Evolutionary conservation across 1,140 invertebrate species (phyloP), one percentile per base, ranked within the genome.

Genomic region (Drosophila sechellia): DNA sequence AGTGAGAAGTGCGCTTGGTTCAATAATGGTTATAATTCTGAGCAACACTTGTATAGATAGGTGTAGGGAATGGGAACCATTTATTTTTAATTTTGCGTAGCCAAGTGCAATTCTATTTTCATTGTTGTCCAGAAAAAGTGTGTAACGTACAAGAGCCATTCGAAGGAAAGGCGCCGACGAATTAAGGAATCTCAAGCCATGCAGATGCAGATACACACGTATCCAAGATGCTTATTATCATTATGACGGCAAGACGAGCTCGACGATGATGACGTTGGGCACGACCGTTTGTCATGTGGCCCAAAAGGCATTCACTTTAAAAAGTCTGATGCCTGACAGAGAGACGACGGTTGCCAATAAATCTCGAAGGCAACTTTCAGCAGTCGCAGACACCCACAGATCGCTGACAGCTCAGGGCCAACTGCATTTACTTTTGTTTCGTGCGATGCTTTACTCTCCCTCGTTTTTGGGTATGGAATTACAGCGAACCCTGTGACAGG

Each of bases 361-460:
- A 87, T 87, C 76, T 83, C 66, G 70, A 65, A 76, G 83, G 75
- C 64, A 86, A 86, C 84, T 89, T 87, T 89, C 84, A 86, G 59
- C 77, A 74, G 60, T 79, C 70, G 74, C 64, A 54, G 58, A 71
- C 66, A 65, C 61, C 68, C 53, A 79, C 48, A 61, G 56, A 69
- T 63, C 57, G 84, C 64, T 84, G 83, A 87, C 83, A 89, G 79
- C 79, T 87, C 84, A 87, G 84, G 84, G 84, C 84, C 84, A 84
- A 90, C 84, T 90, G 85, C 84, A 90, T 89, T 89, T 89, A 89
- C 84, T 89, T 80, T 84, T 65, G 52, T 74, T 72, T 77, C 64
- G 65, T 45, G 48, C 53, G 31, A 35, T 69, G 50, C 40, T 60
- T 58, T 64, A 3, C 40, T 72, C 53, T 69, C 42, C 35, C 66